Conservation (phyloP, 1,140 invertebrate genomes). For the Hirudo medicinalis region DNA sequence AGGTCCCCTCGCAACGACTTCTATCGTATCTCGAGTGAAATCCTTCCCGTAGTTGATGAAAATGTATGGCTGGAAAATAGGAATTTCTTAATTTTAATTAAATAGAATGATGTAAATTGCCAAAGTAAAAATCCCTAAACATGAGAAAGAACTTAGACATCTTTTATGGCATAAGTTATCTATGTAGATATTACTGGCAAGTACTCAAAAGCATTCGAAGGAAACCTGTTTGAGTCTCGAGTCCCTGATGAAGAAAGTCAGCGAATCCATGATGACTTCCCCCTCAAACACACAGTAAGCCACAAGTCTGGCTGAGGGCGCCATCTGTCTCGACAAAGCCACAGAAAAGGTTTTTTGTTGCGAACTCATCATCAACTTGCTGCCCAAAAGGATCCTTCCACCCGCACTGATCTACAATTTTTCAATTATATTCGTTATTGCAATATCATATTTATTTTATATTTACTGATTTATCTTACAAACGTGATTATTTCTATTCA, state of each 20-base stretch:
- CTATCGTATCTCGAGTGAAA: conserved; percentile 18
- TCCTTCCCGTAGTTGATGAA: conserved; percentile 20
- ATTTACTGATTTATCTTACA: too few species aligned
- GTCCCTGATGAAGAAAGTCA: conserved; percentile 20
- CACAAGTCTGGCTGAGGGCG: conserved; percentile 13
- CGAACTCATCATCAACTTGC: conserved; percentile 18
- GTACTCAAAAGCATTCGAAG: not conserved
- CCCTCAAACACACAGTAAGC: conserved; percentile 19
- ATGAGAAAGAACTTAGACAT: not conserved
- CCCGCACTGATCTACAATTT: conserved; percentile 12
- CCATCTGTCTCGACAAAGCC: conserved; percentile 20
- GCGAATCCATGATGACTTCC: conserved; percentile 19
- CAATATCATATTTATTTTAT: too few species aligned
- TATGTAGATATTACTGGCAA: too few species aligned
- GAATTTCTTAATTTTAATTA: not conserved
- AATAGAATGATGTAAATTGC: not conserved
- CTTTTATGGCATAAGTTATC: too few species aligned
- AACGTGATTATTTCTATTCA: too few species aligned
- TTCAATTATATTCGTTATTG: too few species aligned
- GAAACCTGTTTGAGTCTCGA: conserved; percentile 10
- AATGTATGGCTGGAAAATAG: conserved; percentile 14
- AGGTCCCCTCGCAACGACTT: conserved; percentile 13
- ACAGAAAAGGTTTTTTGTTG: conserved; percentile 21
- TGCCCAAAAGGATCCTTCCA: conserved; percentile 18
- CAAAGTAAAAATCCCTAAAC: not conserved